phyloP scores from a whole-genome alignment of 53 echinoderm and acorn worm genomes.

The Apostichopus leukothele region DNA sequence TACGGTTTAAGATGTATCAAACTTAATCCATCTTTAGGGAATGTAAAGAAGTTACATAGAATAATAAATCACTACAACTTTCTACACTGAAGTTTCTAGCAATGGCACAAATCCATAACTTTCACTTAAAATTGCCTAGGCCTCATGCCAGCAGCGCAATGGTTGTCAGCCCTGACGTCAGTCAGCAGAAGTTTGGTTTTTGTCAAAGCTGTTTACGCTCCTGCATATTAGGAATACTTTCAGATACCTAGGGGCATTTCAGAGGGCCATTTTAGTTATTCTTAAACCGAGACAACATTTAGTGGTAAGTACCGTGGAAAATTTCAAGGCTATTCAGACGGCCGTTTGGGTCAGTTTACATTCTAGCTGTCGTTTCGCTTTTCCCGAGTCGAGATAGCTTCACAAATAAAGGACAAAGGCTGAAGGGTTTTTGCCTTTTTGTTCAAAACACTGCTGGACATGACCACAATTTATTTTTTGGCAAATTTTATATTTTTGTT shows the following conservation, averaged over 20 bases:
- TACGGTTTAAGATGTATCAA: not conserved
- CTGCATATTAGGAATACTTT: slow-evolving; percentile 1
- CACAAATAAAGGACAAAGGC: no score
- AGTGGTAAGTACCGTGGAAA: not conserved
- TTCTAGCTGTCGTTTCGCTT: not conserved
- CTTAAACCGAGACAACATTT: not conserved
- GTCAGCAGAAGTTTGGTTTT: not conserved
- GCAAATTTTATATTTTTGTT: no score
- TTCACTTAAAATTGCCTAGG: not conserved
- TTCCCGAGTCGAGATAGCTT: no score
- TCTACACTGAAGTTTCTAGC: not conserved
- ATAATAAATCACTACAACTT: not conserved
- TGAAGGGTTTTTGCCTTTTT: no score
- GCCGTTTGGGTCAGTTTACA: not conserved
- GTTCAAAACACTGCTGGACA: no score
- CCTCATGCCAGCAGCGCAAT: slow-evolving; percentile 7
- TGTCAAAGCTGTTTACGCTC: slow-evolving; percentile 9
- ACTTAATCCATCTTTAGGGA: slow-evolving; percentile 8
- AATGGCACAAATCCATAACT: not conserved
- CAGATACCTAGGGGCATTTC: not conserved
- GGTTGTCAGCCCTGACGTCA: slow-evolving; percentile 11
- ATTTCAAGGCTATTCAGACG: not conserved
- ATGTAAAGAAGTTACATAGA: not conserved
- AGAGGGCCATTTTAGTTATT: slow-evolving; percentile 1
- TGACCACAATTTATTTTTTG: no score